Conservation (phyloP, 1,140 invertebrate genomes). For the Zelostemma sp. region DNA sequence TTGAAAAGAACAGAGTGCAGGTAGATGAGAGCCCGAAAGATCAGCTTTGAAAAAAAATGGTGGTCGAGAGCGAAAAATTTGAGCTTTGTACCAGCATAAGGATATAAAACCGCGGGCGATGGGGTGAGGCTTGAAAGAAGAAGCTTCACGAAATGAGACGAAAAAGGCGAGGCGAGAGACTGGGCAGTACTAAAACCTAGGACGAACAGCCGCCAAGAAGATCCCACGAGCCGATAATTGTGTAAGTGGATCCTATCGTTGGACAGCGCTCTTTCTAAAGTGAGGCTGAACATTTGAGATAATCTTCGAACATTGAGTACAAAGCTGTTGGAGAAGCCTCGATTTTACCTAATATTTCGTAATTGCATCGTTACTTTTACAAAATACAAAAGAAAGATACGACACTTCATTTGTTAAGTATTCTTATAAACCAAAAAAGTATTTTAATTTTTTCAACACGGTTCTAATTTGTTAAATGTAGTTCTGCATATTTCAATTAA, state of each 20-base stretch:
- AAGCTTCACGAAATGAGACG: slow-evolving; percentile 15
- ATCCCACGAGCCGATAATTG: slow-evolving; percentile 64
- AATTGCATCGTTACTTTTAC: too few relatives aligned
- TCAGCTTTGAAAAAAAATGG: slow-evolving; percentile 17
- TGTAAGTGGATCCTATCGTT: slow-evolving; percentile 57
- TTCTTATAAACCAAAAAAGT: too few relatives aligned
- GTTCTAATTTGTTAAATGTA: too few relatives aligned
- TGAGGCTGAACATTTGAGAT: slow-evolving; percentile 9
- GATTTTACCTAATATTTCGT: slow-evolving; percentile 4
- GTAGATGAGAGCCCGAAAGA: slow-evolving; percentile 4
- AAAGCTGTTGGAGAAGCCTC: slow-evolving; percentile 5
- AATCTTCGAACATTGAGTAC: slow-evolving; percentile 11
- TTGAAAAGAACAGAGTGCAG: not conserved
- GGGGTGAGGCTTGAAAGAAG: slow-evolving; percentile 30
- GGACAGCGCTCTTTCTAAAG: slow-evolving; percentile 10
- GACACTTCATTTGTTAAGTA: too few relatives aligned
- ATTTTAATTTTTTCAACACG: too few relatives aligned
- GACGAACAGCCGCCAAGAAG: slow-evolving; percentile 52
- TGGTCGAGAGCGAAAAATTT: slow-evolving; percentile 18
- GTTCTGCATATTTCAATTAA: too few relatives aligned
- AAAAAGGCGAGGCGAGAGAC: slow-evolving; percentile 33
- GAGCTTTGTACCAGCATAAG: slow-evolving; percentile 18
- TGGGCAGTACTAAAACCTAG: slow-evolving; percentile 54
- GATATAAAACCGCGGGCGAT: slow-evolving; percentile 28
- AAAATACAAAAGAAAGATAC: too few relatives aligned